Evolutionary conservation across 2,888 invertebrate species (phyloP).

Genomic region (Kuschelorhynchus macadamiae): DNA sequence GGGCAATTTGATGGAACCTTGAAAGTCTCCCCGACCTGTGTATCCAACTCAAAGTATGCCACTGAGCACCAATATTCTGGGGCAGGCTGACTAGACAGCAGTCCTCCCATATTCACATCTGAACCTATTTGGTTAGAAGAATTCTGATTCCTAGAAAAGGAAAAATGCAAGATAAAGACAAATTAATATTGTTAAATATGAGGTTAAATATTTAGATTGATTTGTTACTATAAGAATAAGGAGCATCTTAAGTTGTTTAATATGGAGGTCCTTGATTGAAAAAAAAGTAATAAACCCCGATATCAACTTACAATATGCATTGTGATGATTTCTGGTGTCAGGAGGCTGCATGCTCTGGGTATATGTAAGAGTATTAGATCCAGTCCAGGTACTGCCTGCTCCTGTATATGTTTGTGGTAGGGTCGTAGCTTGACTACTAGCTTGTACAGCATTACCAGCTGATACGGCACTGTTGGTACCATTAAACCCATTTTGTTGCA

Average conservation of each 20-base stretch:
- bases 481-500: conserved; percentile 71
- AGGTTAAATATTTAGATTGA: too few relatives aligned
- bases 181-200: too few relatives aligned
- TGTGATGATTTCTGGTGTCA: conserved; percentile 75
- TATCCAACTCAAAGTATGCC: conserved; percentile 98
- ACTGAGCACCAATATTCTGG: conserved; percentile 99
- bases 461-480: conserved; percentile 54
- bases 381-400: conserved; percentile 85
- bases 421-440: conserved; percentile 58
- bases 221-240: background rate
- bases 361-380: conserved; percentile 92
- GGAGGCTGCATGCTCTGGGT: conserved; percentile 90
- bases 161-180: conserved; percentile 12
- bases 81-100: conserved; percentile 89
- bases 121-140: conserved; percentile 64
- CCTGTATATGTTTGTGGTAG: conserved; percentile 63
- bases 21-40: conserved; percentile 94
- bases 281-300: too few relatives aligned
- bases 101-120: conserved; percentile 73
- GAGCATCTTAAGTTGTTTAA: too few relatives aligned
- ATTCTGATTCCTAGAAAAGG: conserved; percentile 67
- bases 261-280: too few relatives aligned
- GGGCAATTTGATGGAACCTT: conserved; percentile 91
- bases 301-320: conserved; percentile 75
- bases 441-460: conserved; percentile 54